Conservation (phyloP, 2,888 invertebrate genomes). For the Drosophila multiciliata region DNA sequence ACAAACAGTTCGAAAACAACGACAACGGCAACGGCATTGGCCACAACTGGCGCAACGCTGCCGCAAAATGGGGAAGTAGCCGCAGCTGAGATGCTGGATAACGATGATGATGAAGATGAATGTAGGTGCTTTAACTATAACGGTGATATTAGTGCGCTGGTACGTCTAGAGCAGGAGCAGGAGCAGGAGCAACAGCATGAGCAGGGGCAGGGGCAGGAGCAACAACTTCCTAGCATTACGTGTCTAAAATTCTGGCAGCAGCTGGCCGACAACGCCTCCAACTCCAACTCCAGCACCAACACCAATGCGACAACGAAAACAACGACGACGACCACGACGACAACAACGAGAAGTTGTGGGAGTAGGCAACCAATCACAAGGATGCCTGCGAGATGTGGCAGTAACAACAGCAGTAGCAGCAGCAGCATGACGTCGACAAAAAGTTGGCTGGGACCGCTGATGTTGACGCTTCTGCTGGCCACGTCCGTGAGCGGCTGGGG, state of each 20-base stretch:
- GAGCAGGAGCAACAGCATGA: conserved; percentile 7
- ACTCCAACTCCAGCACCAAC: conserved; percentile 14
- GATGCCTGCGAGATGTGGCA: conserved; percentile 29
- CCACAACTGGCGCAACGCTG: conserved; percentile 53
- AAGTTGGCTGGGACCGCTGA: conserved; percentile 74
- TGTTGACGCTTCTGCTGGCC: conserved; percentile 76
- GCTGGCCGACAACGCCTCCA: conserved; percentile 41
- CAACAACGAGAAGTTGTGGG: conserved; percentile 7
- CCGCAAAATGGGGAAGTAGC: conserved; percentile 37
- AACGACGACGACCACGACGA: conserved; percentile 37
- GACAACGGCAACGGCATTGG: conserved; percentile 55
- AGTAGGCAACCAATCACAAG: conserved; percentile 24
- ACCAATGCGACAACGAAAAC: conserved; percentile 51
- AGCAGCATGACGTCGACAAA: conserved; percentile 67
- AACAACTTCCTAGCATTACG: conserved; percentile 72
- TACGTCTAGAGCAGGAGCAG: conserved; percentile 45
- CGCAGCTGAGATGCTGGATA: conserved; percentile 44
- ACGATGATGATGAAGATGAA: conserved; percentile 62
- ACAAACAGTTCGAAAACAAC: conserved; percentile 75
- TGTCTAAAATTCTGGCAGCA: conserved; percentile 75
- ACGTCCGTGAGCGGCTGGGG: conserved; percentile 82
- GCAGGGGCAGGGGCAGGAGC: conserved; percentile 9
- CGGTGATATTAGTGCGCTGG: conserved; percentile 80
- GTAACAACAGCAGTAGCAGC: conserved; percentile 15
- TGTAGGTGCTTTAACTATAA: conserved; percentile 83